Conservation (phyloP, 2,888 invertebrate species). For the Malthinus seriepunctatus region DNA sequence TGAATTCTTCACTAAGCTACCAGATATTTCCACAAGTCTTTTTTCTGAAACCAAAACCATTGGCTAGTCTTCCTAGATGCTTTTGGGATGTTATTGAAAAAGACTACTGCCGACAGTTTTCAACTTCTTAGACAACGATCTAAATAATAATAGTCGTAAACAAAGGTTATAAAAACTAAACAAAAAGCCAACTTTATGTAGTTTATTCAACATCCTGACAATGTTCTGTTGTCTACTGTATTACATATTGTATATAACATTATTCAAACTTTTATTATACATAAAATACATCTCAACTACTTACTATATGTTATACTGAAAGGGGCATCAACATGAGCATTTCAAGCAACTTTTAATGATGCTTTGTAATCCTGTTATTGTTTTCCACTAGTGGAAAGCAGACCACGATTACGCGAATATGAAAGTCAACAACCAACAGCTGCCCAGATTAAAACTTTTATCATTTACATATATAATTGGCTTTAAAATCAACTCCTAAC, state of each 20-base stretch:
- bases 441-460: conserved; percentile 26
- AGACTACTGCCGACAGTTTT: too few species aligned
- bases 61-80: too few species aligned
- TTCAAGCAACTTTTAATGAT: conserved; percentile 25
- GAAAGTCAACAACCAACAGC: conserved; percentile 25
- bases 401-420: conserved; percentile 27
- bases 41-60: too few species aligned
- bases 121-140: too few species aligned
- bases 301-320: conserved; percentile 14
- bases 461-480: conserved; percentile 29
- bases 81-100: too few species aligned
- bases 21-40: too few species aligned
- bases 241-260: background rate
- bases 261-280: background rate
- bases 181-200: too few species aligned
- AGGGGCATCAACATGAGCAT: conserved; percentile 16
- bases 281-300: conserved; percentile 1
- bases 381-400: conserved; percentile 21
- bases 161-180: too few species aligned
- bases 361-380: conserved; percentile 27
- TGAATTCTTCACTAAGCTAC: too few species aligned
- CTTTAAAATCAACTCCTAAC: conserved; percentile 19
- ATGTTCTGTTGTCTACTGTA: background rate
- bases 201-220: too few species aligned
- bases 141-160: too few species aligned